Evolutionary conservation across 2,888 invertebrate genomes (phyloP), one percentile per base, ranked within the genome.

Genomic region (Endotricha flammealis): DNA sequence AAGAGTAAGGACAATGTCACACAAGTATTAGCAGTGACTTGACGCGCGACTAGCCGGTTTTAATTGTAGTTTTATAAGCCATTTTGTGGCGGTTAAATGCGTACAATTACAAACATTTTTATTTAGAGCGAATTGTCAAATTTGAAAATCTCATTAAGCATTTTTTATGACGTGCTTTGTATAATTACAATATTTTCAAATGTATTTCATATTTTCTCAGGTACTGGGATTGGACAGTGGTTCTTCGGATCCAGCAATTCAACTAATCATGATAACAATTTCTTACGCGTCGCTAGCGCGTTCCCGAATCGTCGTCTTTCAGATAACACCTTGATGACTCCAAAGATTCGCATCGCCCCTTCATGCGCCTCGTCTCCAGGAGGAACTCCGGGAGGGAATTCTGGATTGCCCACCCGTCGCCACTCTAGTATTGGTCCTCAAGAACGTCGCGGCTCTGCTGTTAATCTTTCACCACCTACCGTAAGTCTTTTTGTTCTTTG

Each of bases 381-480:
- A 3, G 90, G 90, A n/a, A 79, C 85, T 1, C 90, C 91, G 0
- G 91, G 91, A 1, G 92, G 94, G 4, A 92, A 91, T 38, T 89
- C 92, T 16, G 94, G 94, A 0, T 79, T 96, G 41, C 96, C 96
- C 9, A 92, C 93, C 20, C 91, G 96, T 34, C 91, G 96, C 12
- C 97, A 97, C 75, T 96, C 96, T 38, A 95, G 95, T 77, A 96
- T 95, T 56, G 96, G 95, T 12, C 95, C 96, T 0, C 95, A 96
- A 65, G 95, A 96, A 69, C 90, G 95, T 45, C 91, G 95, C 35
- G 92, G 92, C 38, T 95, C 95, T 8, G 92, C 92, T 42, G 92
- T 93, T 50, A 95, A 95, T 83, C 88, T 95, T 42, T 95, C 95
- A 42, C 95, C 95, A 51, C 95, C 95, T 52, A 93, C 95, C 88